Base-by-base conservation (phyloP, 2,888 invertebrate species). In the Drosophila histrio region DNA sequence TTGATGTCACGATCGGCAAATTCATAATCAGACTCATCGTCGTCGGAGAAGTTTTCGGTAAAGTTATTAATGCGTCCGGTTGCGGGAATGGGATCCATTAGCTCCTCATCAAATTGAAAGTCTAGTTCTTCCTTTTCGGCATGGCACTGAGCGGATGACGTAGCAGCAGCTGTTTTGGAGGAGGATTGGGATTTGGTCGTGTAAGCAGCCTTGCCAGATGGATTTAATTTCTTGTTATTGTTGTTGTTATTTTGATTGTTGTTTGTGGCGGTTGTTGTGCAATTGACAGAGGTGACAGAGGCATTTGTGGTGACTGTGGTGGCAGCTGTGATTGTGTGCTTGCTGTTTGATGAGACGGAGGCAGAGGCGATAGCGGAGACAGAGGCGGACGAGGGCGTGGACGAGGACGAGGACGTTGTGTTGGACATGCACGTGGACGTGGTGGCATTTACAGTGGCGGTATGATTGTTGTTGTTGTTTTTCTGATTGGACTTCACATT, bases 61-160 rank as follows among this genome's bases (percentile, higher is more conserved):
- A 93, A 97, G 96, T 72, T 96, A 92, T 97, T 97, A 49, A 95
- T 95, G 66, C 97, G 93, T 15, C 96, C 97, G 60, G 95, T 95
- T 1, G 89, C 89, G 53, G 91, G 91, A 64, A 96, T 96, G 74
- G 96, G 93, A 73, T 97, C 97, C 89, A 90, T 89, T 71, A 98
- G 92, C 92, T 99, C 99, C 93, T 99, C 99, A 90, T 99, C 99
- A 90, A 99, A 97, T 92, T 98, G 97, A 93, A 99, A 99, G 91
- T 98, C 97, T 75, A 98, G 92, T 91, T 98, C 98, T 92, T 98
- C 98, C 73, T 94, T 93, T 90, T 92, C 92, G 77, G 93, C 93
- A 77, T 93, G 92, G 79, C 81, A 75, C 76, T 78, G 79, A 79
- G 79, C 82, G 79, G 89, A 79, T 73, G 84, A 68, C 77, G 89